Evolutionary conservation across 2,113 vertebrate species (phyloP), one percentile per base, ranked within the genome.

Genomic region (Erythrocercus mccallii): DNA sequence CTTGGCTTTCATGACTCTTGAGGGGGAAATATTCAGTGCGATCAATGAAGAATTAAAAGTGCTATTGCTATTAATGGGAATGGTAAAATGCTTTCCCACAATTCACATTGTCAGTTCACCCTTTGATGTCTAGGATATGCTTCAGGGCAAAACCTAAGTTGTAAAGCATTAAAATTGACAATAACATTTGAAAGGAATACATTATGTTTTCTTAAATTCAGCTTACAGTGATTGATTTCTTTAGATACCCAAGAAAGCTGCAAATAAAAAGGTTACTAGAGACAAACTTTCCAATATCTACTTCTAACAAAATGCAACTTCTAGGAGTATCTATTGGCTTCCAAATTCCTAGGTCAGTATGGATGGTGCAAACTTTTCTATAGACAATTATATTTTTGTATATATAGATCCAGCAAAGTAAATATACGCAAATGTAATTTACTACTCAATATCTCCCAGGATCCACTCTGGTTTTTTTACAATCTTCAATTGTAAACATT

Each of bases 1-100:
- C 81, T 84, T 92, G 40, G 38, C 28, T 95, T 97, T 97, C 91
- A 80, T 88, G 76, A 84, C n/a, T 72, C 85, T 97, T 89, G 18
- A 93, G 54, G 78, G 68, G 30, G 23, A 96, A 90, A 53, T 94
- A 79, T 94, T 91, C 79, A 68, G n/a, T 50, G 24, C 80, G n/a
- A 73, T 90, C 80, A 96, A 81, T 95, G 70, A 68, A 47, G 86
- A 97, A 94, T 91, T 96, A 90, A 48, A 93, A 69, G 74, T 90
- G 57, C 33, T 28, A 58, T 92, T 90, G 86, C 35, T 77, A 42
- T 81, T 96, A 96, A 88, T 86, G 30, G 50, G 45, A 86, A 90
- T 25, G 65, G 12, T 91, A 38, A 40, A 61, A 22, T 33, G 8
- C 92, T 93, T 95, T 66, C 47, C 40, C 76, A 76, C 28, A 40